phyloP scores from a whole-genome alignment of 2,797 vertebrate genomes.

The Coendou prehensilis region DNA sequence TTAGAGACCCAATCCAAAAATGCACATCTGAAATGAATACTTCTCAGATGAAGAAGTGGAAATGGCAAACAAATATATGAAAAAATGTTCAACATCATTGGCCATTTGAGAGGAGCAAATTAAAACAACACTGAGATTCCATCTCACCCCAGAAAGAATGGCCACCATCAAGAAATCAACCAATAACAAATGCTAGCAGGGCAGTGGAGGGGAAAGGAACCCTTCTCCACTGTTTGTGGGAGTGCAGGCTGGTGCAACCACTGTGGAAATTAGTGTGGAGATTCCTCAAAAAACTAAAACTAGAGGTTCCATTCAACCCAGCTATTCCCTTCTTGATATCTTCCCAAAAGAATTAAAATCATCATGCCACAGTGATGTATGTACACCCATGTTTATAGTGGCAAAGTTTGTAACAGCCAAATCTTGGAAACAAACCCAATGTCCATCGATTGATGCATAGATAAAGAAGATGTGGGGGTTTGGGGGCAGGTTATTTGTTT shows the following conservation, averaged over 20 bases:
- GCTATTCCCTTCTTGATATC: not conserved
- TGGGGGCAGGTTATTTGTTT: too few relatives aligned
- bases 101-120: not conserved
- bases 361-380: not conserved
- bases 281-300: not conserved
- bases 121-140: not conserved
- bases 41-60: too few relatives aligned
- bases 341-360: not conserved
- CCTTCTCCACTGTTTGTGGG: not conserved
- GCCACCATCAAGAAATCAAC: not conserved
- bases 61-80: not conserved
- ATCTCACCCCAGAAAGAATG: not conserved
- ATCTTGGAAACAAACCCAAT: not conserved
- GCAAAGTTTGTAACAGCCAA: not conserved
- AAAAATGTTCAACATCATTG: not conserved
- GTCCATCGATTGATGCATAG: not conserved
- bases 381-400: not conserved
- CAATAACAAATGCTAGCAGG: not conserved
- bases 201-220: not conserved
- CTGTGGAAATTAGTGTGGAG: not conserved
- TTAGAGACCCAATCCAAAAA: not conserved
- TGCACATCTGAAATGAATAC: too few relatives aligned
- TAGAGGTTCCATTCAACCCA: not conserved
- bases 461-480: not conserved
- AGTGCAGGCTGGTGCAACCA: not conserved